A percentile compares a stretch with the other conserved stretches of the same genome.
These are phyloP conservation scores for Gymnocypris eckloni DNA, from an alignment of 2,797 vertebrate species.

Conservation along the genomic window DNA sequence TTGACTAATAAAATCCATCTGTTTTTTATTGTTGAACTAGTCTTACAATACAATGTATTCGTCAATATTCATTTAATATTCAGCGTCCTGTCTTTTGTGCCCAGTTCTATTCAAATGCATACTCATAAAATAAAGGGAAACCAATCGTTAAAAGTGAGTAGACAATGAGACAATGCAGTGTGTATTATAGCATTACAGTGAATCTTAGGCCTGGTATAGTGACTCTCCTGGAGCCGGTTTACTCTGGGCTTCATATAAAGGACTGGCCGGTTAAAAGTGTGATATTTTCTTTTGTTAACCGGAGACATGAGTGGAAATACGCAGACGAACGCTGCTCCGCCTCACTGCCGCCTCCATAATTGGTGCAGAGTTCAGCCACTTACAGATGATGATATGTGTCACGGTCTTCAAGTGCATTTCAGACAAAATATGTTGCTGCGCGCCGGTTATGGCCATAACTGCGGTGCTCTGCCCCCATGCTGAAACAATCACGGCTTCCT, in stretches of 20 bases:
- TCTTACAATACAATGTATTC: background rate
- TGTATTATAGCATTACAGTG: background rate
- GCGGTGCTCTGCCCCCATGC: slow-evolving; percentile 24
- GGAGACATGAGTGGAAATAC: slow-evolving; percentile 2
- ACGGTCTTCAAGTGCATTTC: slow-evolving; percentile 22
- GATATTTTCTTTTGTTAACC: slow-evolving; percentile 33
- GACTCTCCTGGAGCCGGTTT: slow-evolving; percentile 12
- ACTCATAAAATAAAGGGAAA: background rate
- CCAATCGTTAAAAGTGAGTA: background rate
- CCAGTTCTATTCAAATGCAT: background rate
- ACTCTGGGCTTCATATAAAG: background rate
- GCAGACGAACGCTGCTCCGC: background rate
- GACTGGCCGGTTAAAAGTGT: slow-evolving; percentile 33
- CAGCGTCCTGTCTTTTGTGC: background rate
- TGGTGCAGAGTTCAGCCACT: slow-evolving; percentile 47
- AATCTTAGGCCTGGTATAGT: background rate
- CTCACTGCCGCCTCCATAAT: slow-evolving; percentile 50
- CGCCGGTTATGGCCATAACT: slow-evolving; percentile 7
- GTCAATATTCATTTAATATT: background rate
- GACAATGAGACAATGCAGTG: background rate
- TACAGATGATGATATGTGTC: slow-evolving; percentile 26
- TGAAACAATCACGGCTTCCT: slow-evolving; percentile 50
- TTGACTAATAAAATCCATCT: background rate
- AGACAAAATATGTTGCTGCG: slow-evolving; percentile 14
- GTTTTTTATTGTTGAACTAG: background rate